phyloP scores from a whole-genome alignment of 92 coral and sea anemone species.

The Nematostella vectensis region DNA sequence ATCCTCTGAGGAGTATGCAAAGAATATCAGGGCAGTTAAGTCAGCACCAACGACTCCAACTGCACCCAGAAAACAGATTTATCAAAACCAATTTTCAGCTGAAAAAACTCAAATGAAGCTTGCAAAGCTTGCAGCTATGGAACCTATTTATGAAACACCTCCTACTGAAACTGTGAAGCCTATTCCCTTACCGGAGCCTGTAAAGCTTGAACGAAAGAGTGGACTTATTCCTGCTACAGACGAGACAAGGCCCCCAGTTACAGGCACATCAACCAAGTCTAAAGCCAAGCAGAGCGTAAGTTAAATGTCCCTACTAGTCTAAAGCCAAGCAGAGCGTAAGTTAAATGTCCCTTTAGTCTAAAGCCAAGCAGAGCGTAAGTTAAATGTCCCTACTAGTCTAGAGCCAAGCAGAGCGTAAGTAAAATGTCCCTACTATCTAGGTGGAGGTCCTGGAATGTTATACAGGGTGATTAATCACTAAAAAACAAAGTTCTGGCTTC shows the following conservation, averaged over 20 bases:
- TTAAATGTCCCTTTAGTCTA: too few relatives aligned
- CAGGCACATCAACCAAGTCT: constrained; percentile 18
- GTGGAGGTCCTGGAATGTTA: too few relatives aligned
- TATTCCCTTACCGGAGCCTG: constrained; percentile 24
- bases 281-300: not conserved
- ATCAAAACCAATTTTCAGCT: constrained; percentile 41
- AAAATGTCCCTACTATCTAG: too few relatives aligned
- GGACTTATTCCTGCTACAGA: constrained; percentile 12
- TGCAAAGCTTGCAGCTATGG: constrained; percentile 81
- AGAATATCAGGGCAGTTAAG: constrained; percentile 38
- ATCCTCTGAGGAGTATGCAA: constrained; percentile 28
- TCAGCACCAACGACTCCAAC: constrained; percentile 61
- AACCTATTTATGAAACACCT: constrained; percentile 71
- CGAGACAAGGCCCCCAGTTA: constrained; percentile 17
- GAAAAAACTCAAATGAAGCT: constrained; percentile 78
- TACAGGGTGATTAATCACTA: too few relatives aligned
- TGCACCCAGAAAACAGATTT: constrained; percentile 46
- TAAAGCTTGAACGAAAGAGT: constrained; percentile 25
- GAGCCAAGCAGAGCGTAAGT: too few relatives aligned
- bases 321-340: too few relatives aligned
- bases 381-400: too few relatives aligned
- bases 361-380: not conserved
- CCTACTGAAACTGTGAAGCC: constrained; percentile 44
- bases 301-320: too few relatives aligned
- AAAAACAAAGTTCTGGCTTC: too few relatives aligned